These are phyloP conservation scores for Spatulosminthurus flaviceps DNA, from an alignment of 2,888 invertebrate genomes.

Conservation along the genomic window DNA sequence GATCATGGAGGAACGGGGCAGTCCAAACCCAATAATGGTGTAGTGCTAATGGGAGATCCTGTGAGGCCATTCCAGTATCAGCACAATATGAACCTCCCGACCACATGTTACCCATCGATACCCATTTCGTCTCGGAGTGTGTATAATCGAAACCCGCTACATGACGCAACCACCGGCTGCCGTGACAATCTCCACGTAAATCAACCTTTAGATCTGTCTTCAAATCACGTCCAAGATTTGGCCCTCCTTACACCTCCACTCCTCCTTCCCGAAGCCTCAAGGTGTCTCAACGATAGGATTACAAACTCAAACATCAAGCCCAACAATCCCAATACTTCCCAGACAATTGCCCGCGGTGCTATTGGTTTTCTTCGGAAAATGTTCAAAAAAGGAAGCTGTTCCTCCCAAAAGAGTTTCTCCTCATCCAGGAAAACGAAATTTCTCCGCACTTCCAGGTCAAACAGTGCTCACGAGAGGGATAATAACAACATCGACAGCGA, in stretches of 20 bases:
- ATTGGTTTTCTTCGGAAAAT: conserved; percentile 62
- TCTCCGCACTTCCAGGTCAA: conserved; percentile 29
- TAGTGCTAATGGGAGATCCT: background rate
- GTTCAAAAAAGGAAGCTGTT: conserved; percentile 59
- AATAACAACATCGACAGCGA: conserved; percentile 27
- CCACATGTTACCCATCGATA: conserved; percentile 45
- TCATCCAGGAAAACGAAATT: conserved; percentile 19
- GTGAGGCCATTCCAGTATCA: conserved; percentile 32
- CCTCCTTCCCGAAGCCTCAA: conserved; percentile 36
- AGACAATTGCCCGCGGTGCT: conserved; percentile 60
- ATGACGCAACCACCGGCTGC: background rate
- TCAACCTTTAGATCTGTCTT: conserved; percentile 3
- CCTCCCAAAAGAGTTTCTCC: conserved; percentile 31
- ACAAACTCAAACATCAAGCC: conserved; percentile 21
- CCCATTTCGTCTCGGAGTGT: conserved; percentile 32
- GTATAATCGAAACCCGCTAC: background rate
- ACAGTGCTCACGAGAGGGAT: background rate
- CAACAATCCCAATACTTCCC: conserved; percentile 42
- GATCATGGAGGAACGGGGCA: conserved; percentile 22
- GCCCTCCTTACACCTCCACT: background rate
- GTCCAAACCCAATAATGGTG: background rate
- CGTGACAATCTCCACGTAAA: conserved; percentile 14
- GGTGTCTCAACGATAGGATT: conserved; percentile 44
- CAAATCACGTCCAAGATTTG: conserved; percentile 1
- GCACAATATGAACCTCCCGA: conserved; percentile 57